A percentile compares a stretch with the other conserved stretches of the same genome.
phyloP scores from a whole-genome alignment of 2,797 vertebrate species.

The Vespertilio murinus region DNA sequence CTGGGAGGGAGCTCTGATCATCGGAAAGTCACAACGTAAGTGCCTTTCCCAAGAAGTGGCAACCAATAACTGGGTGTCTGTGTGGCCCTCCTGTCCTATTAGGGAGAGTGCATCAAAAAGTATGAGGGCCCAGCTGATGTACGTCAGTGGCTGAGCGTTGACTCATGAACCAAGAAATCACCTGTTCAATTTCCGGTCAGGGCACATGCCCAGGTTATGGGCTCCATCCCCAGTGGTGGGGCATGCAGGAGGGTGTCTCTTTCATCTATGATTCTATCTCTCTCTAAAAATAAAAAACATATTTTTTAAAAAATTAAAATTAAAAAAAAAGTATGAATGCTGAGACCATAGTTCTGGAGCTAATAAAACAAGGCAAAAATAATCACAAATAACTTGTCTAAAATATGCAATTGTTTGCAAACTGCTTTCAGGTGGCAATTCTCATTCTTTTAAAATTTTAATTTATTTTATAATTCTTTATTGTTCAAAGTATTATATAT shows the following conservation, averaged over 20 bases:
- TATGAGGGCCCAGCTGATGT: background rate
- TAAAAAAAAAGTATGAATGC: background rate
- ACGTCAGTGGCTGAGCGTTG: background rate
- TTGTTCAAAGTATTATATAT: too few relatives aligned
- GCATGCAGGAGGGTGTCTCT: background rate
- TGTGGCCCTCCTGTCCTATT: background rate
- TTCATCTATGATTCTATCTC: background rate
- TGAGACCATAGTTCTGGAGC: background rate
- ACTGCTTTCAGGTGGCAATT: constrained; percentile 22
- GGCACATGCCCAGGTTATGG: background rate
- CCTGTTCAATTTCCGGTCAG: background rate
- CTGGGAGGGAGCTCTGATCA: background rate
- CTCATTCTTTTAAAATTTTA: background rate
- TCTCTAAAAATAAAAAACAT: background rate
- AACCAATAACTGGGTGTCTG: background rate
- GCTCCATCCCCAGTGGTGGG: background rate
- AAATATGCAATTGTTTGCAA: constrained; percentile 4
- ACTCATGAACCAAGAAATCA: background rate
- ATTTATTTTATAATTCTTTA: too few relatives aligned
- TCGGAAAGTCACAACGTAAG: background rate
- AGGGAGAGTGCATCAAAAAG: background rate
- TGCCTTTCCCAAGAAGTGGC: background rate
- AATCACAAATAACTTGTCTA: background rate
- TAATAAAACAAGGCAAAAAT: background rate
- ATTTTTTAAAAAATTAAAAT: too few relatives aligned